These are phyloP conservation scores for Monochamus alternatus DNA, from an alignment of 2,888 invertebrate species.

Conservation along the genomic window DNA sequence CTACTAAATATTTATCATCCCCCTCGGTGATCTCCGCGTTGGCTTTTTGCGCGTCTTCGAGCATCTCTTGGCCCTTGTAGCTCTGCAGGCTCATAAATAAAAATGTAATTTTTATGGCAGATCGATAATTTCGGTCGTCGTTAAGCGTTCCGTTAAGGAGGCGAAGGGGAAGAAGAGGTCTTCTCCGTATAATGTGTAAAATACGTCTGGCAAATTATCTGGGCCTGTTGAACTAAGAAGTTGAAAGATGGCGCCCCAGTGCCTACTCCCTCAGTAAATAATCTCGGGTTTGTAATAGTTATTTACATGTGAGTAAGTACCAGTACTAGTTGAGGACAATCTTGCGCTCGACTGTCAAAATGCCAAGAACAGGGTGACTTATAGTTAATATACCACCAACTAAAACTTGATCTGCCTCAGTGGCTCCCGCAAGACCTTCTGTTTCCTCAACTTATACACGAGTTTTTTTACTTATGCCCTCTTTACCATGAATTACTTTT, in stretches of 20 bases:
- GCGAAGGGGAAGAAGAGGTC: background rate
- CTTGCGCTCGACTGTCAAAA: too few relatives aligned
- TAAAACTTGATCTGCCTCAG: too few relatives aligned
- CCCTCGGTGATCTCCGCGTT: background rate
- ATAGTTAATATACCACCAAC: too few relatives aligned
- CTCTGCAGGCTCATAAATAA: constrained; percentile 2
- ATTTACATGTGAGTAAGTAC: too few relatives aligned
- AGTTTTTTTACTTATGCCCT: too few relatives aligned
- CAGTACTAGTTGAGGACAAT: too few relatives aligned
- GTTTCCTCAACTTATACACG: too few relatives aligned
- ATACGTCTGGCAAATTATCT: background rate
- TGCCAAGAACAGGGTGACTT: too few relatives aligned
- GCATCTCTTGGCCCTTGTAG: constrained; percentile 3
- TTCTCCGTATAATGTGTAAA: background rate
- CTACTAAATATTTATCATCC: constrained; percentile 4
- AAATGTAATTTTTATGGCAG: constrained; percentile 8
- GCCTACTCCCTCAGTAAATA: background rate
- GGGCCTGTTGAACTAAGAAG: background rate
- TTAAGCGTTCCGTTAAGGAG: background rate
- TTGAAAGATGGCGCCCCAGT: background rate
- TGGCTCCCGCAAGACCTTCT: too few relatives aligned
- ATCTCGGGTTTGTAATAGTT: too few relatives aligned
- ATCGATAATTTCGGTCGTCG: constrained; percentile 11
- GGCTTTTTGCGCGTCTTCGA: constrained; percentile 5
- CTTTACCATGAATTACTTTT: too few relatives aligned